Evolutionary conservation across 2,797 vertebrate genomes (phyloP), one percentile per base, ranked within the genome.

Genomic region (Kryptolebias ocellatus): DNA sequence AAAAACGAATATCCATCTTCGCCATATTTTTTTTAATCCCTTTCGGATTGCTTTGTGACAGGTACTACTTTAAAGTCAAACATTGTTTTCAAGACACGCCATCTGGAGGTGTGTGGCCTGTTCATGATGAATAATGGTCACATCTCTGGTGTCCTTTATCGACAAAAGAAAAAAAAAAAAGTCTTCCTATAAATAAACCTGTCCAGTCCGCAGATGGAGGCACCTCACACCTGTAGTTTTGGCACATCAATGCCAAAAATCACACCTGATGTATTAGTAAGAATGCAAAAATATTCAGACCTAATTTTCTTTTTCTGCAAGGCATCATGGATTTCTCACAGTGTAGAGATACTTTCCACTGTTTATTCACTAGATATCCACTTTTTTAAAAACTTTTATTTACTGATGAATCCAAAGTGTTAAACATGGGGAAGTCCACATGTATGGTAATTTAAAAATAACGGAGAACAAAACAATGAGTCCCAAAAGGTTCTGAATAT

Each of bases 201-300:
- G 57, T 79, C 70, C 62, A 50, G 54, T 44, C 61, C 72, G 71
- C 66, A 67, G 72, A 75, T 71, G 70, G 74, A 60, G 39, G 60
- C 67, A 17, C 49, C 44, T 46, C 63, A 69, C 73, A 80, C 65
- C 83, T 78, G 76, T 53, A 70, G 75, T 75, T 79, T 65, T 73
- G 78, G 62, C 59, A 71, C 64, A 58, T 78, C 56, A 59, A 64
- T 74, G 77, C 73, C 77, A 74, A 80, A 81, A 60, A 72, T 52
- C 16, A 64, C 64, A 78, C 69, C 81, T 83, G 81, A 74, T 83
- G 79, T 18, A 76, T 67, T 65, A 63, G 9, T 49, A 70, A 80
- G 52, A 72, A 83, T 85, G 78, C 42, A 85, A 81, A 87, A 71
- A 67, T 85, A 83, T 83, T 70, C 82, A 70, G 59, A 29, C 24